Percentiles rank a stretch among this genome's conserved stretches.
These are phyloP conservation scores for Excalfactoria chinensis DNA, from an alignment of 2,113 vertebrate genomes.

Conservation along the genomic window DNA sequence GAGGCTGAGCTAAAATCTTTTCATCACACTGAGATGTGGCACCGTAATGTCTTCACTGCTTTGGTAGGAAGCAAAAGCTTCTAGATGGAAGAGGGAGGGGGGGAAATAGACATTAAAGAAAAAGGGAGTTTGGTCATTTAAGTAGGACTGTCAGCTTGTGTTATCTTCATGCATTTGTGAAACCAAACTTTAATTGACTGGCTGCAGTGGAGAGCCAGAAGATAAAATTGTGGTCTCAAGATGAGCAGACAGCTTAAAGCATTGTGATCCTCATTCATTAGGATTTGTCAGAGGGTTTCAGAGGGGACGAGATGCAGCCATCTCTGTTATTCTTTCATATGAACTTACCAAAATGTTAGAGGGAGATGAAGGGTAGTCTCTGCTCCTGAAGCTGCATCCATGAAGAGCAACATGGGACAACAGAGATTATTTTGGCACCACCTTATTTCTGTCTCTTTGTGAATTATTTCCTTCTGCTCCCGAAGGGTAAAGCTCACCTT, in stretches of 20 bases:
- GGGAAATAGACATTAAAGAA: neutral
- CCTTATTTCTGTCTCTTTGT: neutral
- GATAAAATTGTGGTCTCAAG: neutral
- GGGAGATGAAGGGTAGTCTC: accelerated
- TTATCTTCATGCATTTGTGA: constrained; percentile 24
- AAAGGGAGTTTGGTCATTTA: neutral
- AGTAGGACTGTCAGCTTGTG: constrained; percentile 31
- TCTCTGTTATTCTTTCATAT: neutral
- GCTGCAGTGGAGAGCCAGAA: neutral
- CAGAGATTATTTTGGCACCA: neutral
- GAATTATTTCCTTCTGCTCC: neutral
- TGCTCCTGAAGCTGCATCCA: accelerated
- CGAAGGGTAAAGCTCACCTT: neutral
- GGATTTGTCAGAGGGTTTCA: neutral
- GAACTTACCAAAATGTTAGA: neutral
- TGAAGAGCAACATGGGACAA: neutral
- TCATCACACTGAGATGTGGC: neutral
- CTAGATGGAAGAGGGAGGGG: neutral
- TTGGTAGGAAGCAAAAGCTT: neutral
- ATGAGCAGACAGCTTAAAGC: neutral
- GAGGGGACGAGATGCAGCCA: neutral
- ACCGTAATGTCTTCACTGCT: neutral
- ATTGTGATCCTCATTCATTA: neutral
- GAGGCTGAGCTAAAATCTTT: neutral
- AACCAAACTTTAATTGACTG: constrained; percentile 42